Evolutionary conservation across 2,888 invertebrate species (phyloP), one percentile per base, ranked within the genome.

Genomic region (Limnephilus rhombicus): DNA sequence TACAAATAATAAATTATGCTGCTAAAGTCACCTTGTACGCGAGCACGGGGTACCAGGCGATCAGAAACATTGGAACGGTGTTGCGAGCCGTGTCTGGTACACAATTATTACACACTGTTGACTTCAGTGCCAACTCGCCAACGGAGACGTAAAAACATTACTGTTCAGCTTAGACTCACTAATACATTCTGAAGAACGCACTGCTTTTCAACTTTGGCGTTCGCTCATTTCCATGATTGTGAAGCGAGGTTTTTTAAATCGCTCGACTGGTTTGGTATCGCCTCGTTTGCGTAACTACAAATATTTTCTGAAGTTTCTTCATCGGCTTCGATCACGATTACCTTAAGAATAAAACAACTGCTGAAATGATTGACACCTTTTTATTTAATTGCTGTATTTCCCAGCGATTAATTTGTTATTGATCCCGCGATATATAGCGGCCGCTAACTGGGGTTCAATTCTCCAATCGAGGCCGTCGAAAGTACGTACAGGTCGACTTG

Each of bases 371-470:
- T 68, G 24, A 68, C 68, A 68, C 68, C 68, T n/a, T 68, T 68
- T 68, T 68, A 68, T 68, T 68, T 68, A 68, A 68, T 68, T n/a
- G 68, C 68, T 68, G 9, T 7, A 68, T 68, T 68, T 24, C 68
- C 68, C n/a, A n/a, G 68, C 68, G 68, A 68, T 24, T 68, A 68
- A 24, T 24, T 68, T 68, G 24, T 68, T 68, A 68, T n/a, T 68
- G n/a, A 68, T 9, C 68, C 24, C 68, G 68, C 68, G 11, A 5
- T 68, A 9, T n/a, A n/a, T 68, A 68, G 68, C 68, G 68, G 68
- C 68, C 68, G n/a, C 68, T 53, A 93, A 92, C 91, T 92, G 92
- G 45, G 45, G 45, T 1, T 45, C 45, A 45, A 45, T 45, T 45
- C 45, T 45, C 45, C 12, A 45, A 12, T 45, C 45, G 45, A 45